phyloP scores from a whole-genome alignment of 1,140 invertebrate genomes.

The Steinernema khuongi region DNA sequence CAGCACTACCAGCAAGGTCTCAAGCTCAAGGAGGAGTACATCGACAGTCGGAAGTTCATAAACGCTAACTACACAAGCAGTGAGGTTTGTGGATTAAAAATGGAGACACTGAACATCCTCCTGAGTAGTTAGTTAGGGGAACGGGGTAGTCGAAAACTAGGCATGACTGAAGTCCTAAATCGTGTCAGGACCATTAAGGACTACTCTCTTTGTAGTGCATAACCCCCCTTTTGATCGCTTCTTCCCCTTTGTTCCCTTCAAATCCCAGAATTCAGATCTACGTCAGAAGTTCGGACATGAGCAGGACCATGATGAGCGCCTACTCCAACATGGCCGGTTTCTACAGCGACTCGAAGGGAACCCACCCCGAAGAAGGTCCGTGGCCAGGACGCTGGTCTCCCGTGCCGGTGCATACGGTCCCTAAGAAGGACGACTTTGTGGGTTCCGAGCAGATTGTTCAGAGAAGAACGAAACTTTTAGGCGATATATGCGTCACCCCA shows the following conservation, averaged over 20 bases:
- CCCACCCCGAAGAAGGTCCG: slow-evolving; percentile 18
- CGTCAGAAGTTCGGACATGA: slow-evolving; percentile 33
- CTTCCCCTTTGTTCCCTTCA: too few species aligned
- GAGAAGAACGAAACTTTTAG: neutral
- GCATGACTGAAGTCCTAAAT: too few species aligned
- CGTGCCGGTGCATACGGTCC: slow-evolving; percentile 36
- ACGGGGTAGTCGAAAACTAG: too few species aligned
- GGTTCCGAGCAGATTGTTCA: neutral
- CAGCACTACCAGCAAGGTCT: slow-evolving; percentile 1
- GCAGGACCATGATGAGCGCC: slow-evolving; percentile 32
- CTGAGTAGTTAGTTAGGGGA: too few species aligned
- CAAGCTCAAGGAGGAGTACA: neutral
- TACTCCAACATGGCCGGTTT: slow-evolving; percentile 42
- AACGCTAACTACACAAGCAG: neutral
- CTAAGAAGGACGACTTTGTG: slow-evolving; percentile 27
- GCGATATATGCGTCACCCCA: neutral
- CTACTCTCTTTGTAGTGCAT: too few species aligned
- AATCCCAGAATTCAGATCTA: slow-evolving; percentile 36
- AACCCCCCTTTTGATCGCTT: too few species aligned
- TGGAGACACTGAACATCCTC: too few species aligned
- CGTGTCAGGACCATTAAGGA: too few species aligned
- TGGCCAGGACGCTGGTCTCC: slow-evolving; percentile 41
- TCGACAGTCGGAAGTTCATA: neutral
- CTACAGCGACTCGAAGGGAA: slow-evolving; percentile 20
- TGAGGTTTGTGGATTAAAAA: too few species aligned